Evolutionary conservation across 2,888 invertebrate genomes (phyloP), one percentile per base, ranked within the genome.

Genomic region (Elgonia sp.): DNA sequence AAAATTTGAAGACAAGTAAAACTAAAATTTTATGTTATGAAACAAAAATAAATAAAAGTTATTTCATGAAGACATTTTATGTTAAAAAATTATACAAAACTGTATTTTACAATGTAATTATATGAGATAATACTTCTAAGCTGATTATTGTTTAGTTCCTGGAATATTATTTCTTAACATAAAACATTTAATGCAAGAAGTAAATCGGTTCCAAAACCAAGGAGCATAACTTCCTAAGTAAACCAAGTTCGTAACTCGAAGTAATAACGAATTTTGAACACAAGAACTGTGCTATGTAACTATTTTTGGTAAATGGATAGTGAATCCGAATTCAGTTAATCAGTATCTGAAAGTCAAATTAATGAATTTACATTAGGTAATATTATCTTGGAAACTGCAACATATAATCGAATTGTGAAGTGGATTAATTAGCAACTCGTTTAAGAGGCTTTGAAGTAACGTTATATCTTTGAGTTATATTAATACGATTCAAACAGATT

Each of bases 271-370:
- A 46, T 5, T 53, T 57, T 57, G 20, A 21, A 57, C 57, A 12
- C 29, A 37, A 37, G 14, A 14, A 57, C 8, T 12, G 46, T 14
- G 14, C 46, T 57, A 16, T 62, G 21, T 57, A 21, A 57, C 57
- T 21, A 20, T 12, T 67, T 37, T 67, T 40, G 29, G 69, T 69
- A 69, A 69, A 21, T 50, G 50, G 50, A 69, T 69, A 69, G 50
- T 50, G 39, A 29, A 55, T 55, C 55, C 39, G 55, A 72, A 72
- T 72, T 50, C 16, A 29, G 53, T 55, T 72, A 40, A 72, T 72
- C 40, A 40, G 8, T 40, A 21, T 72, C 40, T 57, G 72, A 72
- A 72, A 72, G 57, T 57, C 55, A 76, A 76, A 76, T 76, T 76
- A 63, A 50, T 76, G 42, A 62, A 50, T 76, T 39, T 72, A 57